Base-by-base conservation (phyloP, 2,113 vertebrate species). In the Anthoscopus minutus region DNA sequence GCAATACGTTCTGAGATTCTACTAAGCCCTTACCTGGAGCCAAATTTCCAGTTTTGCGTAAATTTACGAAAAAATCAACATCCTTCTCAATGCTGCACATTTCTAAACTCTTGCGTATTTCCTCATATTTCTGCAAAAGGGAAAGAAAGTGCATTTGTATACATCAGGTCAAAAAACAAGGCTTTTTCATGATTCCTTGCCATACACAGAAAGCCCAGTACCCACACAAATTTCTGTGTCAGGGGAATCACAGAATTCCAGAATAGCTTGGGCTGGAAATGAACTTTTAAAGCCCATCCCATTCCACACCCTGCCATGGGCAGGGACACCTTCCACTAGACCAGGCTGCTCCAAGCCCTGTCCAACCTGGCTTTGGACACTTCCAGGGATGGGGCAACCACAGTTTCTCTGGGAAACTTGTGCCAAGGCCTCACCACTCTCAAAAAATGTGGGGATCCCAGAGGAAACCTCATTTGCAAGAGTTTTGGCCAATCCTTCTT, bases 71-170 rank as follows among this genome's bases (percentile, higher is more conserved):
- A 97, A 98, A 98, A 56, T 98, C 98, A 4, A 99, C 97, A 78
- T 99, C 99, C 81, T 98, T 99, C 94, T 98, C 98, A 51, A 99
- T 98, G 94, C 98, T 98, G 96, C 99, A 99, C 80, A 98, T 97
- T 77, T 99, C 99, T 87, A 99, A 97, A 44, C 98, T 98, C 95
- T 97, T 99, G 47, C 99, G 99, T 72, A 99, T 98, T 91, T 99
- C 98, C 96, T 99, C 99, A 2, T 99, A 98, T 71, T 99, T 98
- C 99, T 99, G 85, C 42, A 40, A 42, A 73, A 93, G 79, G 62
- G 54, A 89, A 93, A 58, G 47, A 74, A 73, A 86, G 66, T 73
- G 9, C 16, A 19, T 70, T 81, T 72, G 30, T 22, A 10, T 22
- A 51, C 3, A 28, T 60, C 22, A 61, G 7, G 22, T 48, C 6